Percentiles rank a stretch among this genome's conserved stretches.
Evolutionary conservation across 2,888 invertebrate genomes (phyloP).

Genomic region (Ophion ventricosus): DNA sequence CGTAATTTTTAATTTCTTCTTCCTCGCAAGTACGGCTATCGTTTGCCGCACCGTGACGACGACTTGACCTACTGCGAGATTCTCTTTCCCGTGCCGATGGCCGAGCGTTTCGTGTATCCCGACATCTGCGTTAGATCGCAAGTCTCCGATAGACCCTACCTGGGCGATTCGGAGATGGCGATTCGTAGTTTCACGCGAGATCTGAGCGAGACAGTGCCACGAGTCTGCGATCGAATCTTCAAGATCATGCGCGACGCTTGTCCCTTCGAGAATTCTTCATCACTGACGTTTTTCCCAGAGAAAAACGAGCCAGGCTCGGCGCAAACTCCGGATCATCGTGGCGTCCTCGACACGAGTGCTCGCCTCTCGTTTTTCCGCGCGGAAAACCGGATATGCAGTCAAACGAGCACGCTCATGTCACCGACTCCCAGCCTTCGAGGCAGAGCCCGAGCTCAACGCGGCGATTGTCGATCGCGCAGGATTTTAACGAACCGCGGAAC

Average conservation of each 20-base stretch:
- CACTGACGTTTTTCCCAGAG: constrained; percentile 1
- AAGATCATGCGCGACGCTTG: constrained; percentile 39
- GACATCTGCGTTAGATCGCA: constrained; percentile 73
- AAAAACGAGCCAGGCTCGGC: too few relatives aligned
- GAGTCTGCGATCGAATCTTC: constrained; percentile 69
- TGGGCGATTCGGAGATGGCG: constrained; percentile 51
- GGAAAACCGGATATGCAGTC: constrained; percentile 15
- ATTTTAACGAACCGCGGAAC: constrained; percentile 33
- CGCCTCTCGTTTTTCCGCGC: constrained; percentile 45
- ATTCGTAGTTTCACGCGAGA: constrained; percentile 70
- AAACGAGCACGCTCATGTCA: constrained; percentile 60
- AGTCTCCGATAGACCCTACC: constrained; percentile 62
- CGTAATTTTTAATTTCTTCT: constrained; percentile 32
- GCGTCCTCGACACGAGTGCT: constrained; percentile 29
- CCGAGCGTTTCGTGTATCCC: constrained; percentile 75
- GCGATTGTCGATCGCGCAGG: constrained; percentile 3
- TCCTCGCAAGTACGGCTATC: constrained; percentile 78
- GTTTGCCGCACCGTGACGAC: constrained; percentile 74
- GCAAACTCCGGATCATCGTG: background rate
- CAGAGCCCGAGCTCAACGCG: background rate
- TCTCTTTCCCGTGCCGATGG: constrained; percentile 72
- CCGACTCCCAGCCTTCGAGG: constrained; percentile 66
- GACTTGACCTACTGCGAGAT: constrained; percentile 77
- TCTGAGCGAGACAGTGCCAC: constrained; percentile 63
- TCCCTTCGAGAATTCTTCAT: constrained; percentile 2